These are phyloP conservation scores for Micromys minutus DNA, from an alignment of 2,113 vertebrate species.

Conservation along the genomic window DNA sequence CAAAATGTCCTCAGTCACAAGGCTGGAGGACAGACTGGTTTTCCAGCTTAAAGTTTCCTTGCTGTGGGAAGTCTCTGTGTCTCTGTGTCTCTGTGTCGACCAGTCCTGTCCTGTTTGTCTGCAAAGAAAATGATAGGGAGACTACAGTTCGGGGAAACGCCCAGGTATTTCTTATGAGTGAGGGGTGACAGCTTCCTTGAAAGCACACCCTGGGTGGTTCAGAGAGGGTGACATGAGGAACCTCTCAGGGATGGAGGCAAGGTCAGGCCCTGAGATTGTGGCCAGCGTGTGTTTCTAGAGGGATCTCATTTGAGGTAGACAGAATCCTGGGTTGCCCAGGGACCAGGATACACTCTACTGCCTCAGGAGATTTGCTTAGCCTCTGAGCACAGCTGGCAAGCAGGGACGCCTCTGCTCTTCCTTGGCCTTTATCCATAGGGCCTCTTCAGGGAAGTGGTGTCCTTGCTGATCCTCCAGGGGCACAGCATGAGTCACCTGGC, in stretches of 20 bases:
- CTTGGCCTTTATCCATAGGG: not conserved
- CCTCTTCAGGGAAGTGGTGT: not conserved
- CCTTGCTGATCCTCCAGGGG: not conserved
- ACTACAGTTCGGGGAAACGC: not conserved
- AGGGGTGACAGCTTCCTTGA: not conserved
- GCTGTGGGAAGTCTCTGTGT: not conserved
- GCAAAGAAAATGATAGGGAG: not conserved
- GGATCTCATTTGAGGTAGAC: too few relatives aligned
- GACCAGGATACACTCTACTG: not conserved
- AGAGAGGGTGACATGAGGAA: not conserved
- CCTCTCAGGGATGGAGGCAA: not conserved
- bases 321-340: not conserved
- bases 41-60: not conserved
- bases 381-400: not conserved
- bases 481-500: conserved; percentile 9
- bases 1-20: not conserved
- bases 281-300: not conserved
- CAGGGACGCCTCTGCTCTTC: not conserved
- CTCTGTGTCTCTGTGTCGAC: not conserved
- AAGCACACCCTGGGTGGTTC: not conserved
- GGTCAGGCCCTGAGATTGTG: not conserved
- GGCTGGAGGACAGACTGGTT: not conserved
- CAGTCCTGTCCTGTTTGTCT: not conserved
- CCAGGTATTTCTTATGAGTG: not conserved
- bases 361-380: not conserved